Conservation (phyloP, 2,113 vertebrate genomes). For the Barbus barbus region DNA sequence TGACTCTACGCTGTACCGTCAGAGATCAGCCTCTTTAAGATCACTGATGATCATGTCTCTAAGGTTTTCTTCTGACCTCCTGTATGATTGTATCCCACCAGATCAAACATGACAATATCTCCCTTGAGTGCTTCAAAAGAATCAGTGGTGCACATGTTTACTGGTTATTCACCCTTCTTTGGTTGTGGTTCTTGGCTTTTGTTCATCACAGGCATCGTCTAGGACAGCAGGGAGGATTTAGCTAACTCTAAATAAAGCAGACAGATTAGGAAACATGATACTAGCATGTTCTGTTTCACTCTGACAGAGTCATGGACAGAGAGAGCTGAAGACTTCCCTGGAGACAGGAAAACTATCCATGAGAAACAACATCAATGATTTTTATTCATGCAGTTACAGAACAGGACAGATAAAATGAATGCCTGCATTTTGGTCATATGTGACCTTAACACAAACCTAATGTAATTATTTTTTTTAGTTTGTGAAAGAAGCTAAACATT, state of each 20-base stretch:
- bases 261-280: conserved; percentile 68
- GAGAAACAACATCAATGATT: neutral
- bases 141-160: neutral
- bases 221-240: conserved; percentile 50
- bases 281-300: conserved; percentile 52
- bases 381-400: neutral
- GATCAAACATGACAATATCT: neutral
- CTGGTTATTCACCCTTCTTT: neutral
- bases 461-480: neutral
- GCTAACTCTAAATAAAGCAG: conserved; percentile 50
- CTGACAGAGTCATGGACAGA: conserved; percentile 12
- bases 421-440: neutral
- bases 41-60: neutral
- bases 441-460: neutral
- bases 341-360: neutral
- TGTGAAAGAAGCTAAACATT: neutral
- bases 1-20: conserved; percentile 47
- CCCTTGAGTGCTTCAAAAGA: neutral
- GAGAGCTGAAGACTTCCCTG: conserved; percentile 16
- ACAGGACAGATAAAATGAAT: neutral
- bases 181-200: neutral
- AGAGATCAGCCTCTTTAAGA: conserved; percentile 43
- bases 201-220: conserved; percentile 8
- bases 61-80: neutral
- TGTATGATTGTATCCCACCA: neutral